Evolutionary conservation across 2,888 invertebrate species (phyloP).

Genomic region (Onchidella celtica): DNA sequence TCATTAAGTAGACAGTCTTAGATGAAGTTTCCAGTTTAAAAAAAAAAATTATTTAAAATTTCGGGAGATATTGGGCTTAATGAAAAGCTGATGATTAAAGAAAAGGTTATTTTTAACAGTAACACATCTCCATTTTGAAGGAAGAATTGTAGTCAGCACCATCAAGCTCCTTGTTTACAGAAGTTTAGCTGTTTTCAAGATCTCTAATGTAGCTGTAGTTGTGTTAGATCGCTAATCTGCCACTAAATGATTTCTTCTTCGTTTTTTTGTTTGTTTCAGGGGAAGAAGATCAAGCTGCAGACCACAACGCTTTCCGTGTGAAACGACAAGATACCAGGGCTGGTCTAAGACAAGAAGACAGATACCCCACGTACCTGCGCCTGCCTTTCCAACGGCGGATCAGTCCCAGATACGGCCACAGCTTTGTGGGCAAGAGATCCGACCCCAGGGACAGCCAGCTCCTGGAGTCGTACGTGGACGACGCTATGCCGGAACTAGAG

Average conservation of each 20-base stretch:
- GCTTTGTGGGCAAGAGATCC: conserved; percentile 2
- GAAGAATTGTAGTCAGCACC: too few species aligned
- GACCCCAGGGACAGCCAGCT: not conserved
- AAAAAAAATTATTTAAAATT: too few species aligned
- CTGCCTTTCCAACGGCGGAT: conserved; percentile 18
- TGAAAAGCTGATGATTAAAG: too few species aligned
- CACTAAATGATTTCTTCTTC: not conserved
- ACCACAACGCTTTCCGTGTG: not conserved
- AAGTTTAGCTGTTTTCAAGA: too few species aligned
- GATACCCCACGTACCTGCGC: not conserved
- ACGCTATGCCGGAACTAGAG: not conserved
- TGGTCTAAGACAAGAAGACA: not conserved
- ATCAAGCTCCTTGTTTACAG: too few species aligned
- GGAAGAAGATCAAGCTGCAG: not conserved
- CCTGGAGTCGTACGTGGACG: not conserved
- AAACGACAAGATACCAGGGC: not conserved
- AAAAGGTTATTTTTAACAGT: too few species aligned
- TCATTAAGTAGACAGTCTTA: too few species aligned
- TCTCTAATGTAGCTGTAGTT: too few species aligned
- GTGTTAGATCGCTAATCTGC: too few species aligned
- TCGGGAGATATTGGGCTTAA: too few species aligned
- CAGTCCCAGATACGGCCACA: conserved; percentile 16
- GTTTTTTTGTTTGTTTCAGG: not conserved
- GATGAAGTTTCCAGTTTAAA: too few species aligned
- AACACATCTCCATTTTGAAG: too few species aligned